Evolutionary conservation across 2,113 vertebrate species (phyloP).

Genomic region (Nothoprocta perdicaria): DNA sequence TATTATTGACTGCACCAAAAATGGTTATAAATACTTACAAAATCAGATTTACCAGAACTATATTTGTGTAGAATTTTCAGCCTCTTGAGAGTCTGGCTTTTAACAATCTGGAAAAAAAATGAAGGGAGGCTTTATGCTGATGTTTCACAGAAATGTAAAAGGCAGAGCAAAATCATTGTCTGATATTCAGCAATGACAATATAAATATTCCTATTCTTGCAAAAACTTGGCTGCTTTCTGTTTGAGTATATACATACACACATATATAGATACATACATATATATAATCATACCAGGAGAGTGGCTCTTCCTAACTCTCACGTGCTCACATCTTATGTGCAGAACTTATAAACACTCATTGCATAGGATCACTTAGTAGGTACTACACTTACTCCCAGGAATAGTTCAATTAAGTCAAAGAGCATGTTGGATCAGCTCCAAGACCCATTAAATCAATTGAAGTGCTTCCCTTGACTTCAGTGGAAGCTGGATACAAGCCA

Average conservation of each 20-base stretch:
- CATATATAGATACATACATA: no score
- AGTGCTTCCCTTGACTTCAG: constrained; percentile 1
- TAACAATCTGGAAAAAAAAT: background rate
- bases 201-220: background rate
- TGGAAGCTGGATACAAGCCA: background rate
- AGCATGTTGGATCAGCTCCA: constrained; percentile 5
- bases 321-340: background rate
- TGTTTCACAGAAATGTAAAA: background rate
- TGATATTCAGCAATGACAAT: background rate
- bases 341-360: background rate
- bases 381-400: background rate
- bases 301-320: background rate
- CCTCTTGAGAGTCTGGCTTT: background rate
- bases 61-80: background rate
- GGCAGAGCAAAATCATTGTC: background rate
- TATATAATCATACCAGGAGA: background rate
- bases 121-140: background rate
- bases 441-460: constrained; percentile 9
- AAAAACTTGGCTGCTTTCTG: background rate
- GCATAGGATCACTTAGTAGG: background rate
- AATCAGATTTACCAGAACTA: rapidly evolving
- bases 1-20: background rate
- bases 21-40: rapidly evolving
- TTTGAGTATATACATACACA: no score
- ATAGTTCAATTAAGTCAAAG: constrained; percentile 25